phyloP scores from a whole-genome alignment of 2,888 invertebrate species.

The Sinodicranocentrus sp. region DNA sequence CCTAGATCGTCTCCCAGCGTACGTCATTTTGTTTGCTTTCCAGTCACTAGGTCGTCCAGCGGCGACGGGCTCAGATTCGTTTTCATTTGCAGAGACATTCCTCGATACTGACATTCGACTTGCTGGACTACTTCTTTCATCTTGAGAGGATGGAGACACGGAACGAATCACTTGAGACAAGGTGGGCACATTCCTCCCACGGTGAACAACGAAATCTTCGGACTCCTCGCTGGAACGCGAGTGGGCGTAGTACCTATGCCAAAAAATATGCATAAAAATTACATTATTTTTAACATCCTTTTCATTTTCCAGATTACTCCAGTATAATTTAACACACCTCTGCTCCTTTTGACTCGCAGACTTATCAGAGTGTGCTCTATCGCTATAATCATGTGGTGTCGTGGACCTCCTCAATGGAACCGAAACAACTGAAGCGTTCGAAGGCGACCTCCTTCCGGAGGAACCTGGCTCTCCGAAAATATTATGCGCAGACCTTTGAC shows the following conservation, averaged over 20 bases:
- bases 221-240: constrained; percentile 76
- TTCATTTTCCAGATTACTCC: not conserved
- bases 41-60: constrained; percentile 93
- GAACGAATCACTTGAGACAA: constrained; percentile 80
- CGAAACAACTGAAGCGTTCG: constrained; percentile 75
- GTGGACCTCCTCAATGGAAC: constrained; percentile 75
- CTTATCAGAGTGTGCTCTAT: constrained; percentile 74
- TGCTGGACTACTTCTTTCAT: constrained; percentile 76
- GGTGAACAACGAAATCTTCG: constrained; percentile 90
- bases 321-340: constrained; percentile 58
- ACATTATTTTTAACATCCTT: not conserved
- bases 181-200: constrained; percentile 88
- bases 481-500: constrained; percentile 73
- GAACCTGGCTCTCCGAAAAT: constrained; percentile 72
- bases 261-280: too few species aligned
- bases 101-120: constrained; percentile 76
- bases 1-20: constrained; percentile 90
- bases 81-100: constrained; percentile 59
- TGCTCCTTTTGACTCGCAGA: constrained; percentile 73
- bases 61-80: constrained; percentile 80
- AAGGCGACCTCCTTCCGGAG: constrained; percentile 74
- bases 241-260: constrained; percentile 76
- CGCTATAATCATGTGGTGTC: constrained; percentile 75
- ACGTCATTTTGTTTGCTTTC: constrained; percentile 84
- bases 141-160: constrained; percentile 77